Evolutionary conservation across 2,797 vertebrate genomes (phyloP).

Genomic region (Cossypha niveicapilla): DNA sequence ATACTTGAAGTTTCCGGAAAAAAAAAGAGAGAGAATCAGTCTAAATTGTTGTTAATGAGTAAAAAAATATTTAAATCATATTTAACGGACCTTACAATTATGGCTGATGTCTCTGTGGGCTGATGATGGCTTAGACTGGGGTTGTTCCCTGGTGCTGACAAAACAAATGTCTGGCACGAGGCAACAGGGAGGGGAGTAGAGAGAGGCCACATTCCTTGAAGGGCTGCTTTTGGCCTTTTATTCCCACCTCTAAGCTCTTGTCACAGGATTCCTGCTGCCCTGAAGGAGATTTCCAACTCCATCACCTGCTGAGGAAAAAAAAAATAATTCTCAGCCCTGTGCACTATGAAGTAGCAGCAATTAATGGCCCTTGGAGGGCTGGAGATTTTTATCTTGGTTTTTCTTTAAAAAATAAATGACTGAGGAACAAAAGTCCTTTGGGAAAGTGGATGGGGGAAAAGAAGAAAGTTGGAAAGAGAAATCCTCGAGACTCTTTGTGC

Average conservation of each 20-base stretch:
- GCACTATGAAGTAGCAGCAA: background rate
- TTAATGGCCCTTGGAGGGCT: background rate
- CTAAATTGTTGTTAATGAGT: slow-evolving; percentile 64
- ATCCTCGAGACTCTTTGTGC: rapidly evolving
- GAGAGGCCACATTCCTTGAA: rapidly evolving
- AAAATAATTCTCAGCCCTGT: background rate
- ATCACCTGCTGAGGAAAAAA: background rate
- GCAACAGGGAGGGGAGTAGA: rapidly evolving
- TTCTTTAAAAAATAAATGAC: background rate
- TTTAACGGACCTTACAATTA: slow-evolving; percentile 56
- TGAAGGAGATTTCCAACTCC: background rate
- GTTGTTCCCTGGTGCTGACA: background rate
- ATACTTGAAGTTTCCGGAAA: slow-evolving; percentile 35
- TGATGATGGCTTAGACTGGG: background rate
- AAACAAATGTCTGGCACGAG: rapidly evolving
- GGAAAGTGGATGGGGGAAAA: background rate
- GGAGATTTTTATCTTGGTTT: background rate
- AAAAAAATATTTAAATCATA: slow-evolving; percentile 62
- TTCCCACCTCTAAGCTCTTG: rapidly evolving
- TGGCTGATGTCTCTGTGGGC: background rate
- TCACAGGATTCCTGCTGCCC: background rate
- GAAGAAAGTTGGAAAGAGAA: background rate
- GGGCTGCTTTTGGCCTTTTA: background rate
- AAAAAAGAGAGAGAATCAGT: background rate
- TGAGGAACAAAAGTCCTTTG: background rate